A percentile compares a stretch with the other conserved stretches of the same genome.
These are phyloP conservation scores for Crossaster papposus DNA, from an alignment of 53 echinoderm and acorn worm species.

Conservation along the genomic window DNA sequence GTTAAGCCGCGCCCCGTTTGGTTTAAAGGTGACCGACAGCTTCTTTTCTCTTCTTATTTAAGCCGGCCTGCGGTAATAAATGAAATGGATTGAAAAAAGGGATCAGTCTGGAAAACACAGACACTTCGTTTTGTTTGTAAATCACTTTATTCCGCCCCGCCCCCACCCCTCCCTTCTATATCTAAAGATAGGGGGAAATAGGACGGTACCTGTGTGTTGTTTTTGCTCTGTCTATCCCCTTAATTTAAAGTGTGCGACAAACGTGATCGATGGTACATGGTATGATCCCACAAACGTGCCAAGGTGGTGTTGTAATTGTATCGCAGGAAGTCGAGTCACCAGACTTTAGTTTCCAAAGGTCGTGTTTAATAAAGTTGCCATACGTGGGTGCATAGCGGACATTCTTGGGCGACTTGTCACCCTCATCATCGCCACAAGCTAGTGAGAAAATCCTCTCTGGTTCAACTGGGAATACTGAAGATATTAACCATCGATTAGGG, in stretches of 20 bases:
- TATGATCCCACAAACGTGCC: slow-evolving; percentile 19
- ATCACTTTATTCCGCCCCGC: too few relatives aligned
- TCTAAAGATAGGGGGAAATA: too few relatives aligned
- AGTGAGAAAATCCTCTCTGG: not conserved
- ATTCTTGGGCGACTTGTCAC: slow-evolving; percentile 28
- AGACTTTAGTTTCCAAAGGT: slow-evolving; percentile 16
- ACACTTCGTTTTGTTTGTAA: too few relatives aligned
- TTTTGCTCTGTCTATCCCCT: not conserved
- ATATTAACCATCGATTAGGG: not conserved
- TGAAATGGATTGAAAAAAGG: too few relatives aligned
- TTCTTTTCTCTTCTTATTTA: too few relatives aligned
- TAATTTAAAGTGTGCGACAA: not conserved
- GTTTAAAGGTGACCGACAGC: too few relatives aligned
- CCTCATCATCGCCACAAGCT: not conserved
- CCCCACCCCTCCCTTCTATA: too few relatives aligned
- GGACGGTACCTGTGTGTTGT: too few relatives aligned
- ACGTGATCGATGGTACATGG: not conserved
- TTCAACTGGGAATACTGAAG: slow-evolving; percentile 11
- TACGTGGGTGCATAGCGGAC: slow-evolving; percentile 28
- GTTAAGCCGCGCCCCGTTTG: too few relatives aligned
- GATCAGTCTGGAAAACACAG: too few relatives aligned
- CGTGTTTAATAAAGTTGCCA: slow-evolving; percentile 32
- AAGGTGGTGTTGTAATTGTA: not conserved
- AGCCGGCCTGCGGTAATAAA: too few relatives aligned
- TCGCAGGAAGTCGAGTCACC: not conserved